Evolutionary conservation across 2,113 vertebrate species (phyloP).

Genomic region (Macaca nemestrina): DNA sequence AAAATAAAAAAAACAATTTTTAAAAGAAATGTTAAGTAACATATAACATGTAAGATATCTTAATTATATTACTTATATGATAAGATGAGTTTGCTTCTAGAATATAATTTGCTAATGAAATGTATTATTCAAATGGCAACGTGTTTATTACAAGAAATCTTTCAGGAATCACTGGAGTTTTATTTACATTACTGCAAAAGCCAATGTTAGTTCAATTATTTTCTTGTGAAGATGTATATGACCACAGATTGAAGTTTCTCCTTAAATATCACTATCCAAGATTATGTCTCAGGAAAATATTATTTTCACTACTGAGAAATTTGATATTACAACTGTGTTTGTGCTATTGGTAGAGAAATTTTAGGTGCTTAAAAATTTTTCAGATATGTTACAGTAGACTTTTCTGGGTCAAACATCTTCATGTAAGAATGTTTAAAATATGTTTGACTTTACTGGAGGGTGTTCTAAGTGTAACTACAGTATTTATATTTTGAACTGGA

Average conservation of each 20-base stretch:
- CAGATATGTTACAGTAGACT: neutral
- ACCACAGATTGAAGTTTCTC: conserved; percentile 27
- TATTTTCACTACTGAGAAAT: conserved; percentile 29
- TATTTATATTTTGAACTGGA: conserved; percentile 13
- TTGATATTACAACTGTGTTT: conserved; percentile 6
- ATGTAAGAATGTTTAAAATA: conserved; percentile 36
- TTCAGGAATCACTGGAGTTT: neutral
- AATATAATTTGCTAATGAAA: conserved; percentile 25
- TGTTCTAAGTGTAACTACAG: neutral
- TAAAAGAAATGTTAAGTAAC: neutral
- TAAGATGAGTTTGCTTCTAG: conserved; percentile 23
- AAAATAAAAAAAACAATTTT: no score
- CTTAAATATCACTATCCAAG: conserved; percentile 45
- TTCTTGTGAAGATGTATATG: conserved; percentile 29
- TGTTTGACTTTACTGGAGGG: neutral
- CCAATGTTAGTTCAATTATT: conserved; percentile 9
- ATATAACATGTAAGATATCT: neutral
- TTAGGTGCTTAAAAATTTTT: conserved; percentile 22
- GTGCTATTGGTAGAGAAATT: conserved; percentile 24
- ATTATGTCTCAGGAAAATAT: conserved; percentile 21
- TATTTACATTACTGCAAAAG: conserved; percentile 51
- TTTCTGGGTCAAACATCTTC: conserved; percentile 32
- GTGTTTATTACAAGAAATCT: conserved; percentile 35
- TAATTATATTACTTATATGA: neutral
- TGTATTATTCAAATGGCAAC: conserved; percentile 21